phyloP scores from a whole-genome alignment of 1,140 invertebrate genomes.

The Eumeta japonica region DNA sequence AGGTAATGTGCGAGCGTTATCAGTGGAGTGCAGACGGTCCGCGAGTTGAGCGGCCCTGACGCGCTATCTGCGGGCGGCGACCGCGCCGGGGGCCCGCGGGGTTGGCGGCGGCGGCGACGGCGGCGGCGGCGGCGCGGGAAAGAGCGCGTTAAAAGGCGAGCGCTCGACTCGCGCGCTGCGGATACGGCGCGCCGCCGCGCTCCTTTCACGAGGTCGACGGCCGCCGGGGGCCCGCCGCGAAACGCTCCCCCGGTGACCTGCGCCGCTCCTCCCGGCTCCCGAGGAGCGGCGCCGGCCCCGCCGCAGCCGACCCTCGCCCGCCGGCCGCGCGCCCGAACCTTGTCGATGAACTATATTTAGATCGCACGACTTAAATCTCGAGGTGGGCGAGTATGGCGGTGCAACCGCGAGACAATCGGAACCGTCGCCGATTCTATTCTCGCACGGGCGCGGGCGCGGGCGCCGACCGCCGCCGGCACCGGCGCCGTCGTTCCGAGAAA shows the following conservation, averaged over 20 bases:
- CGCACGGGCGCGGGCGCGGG: too few species aligned
- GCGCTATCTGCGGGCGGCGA: constrained; percentile 52
- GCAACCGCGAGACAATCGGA: too few species aligned
- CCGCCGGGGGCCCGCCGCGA: constrained; percentile 41
- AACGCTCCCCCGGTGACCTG: background rate
- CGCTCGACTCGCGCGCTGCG: constrained; percentile 24
- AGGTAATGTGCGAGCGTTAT: too few species aligned
- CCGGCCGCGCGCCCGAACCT: constrained; percentile 21
- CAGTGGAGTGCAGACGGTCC: constrained; percentile 39
- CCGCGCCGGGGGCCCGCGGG: constrained; percentile 47
- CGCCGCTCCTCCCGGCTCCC: too few species aligned
- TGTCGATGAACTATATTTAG: constrained; percentile 29
- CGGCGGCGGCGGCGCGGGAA: constrained; percentile 29
- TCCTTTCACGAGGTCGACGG: constrained; percentile 49
- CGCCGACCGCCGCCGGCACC: constrained; percentile 5
- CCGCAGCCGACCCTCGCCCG: constrained; percentile 36
- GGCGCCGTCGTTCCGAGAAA: constrained; percentile 6
- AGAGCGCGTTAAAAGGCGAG: constrained; percentile 51
- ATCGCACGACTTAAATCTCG: constrained; percentile 18
- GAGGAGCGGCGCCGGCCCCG: too few species aligned
- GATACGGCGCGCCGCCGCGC: constrained; percentile 27
- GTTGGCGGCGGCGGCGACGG: constrained; percentile 31
- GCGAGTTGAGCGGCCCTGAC: constrained; percentile 39
- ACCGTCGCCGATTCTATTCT: too few species aligned
- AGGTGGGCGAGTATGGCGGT: constrained; percentile 16